Percentiles rank a stretch among this genome's conserved stretches.
These are phyloP conservation scores for Brienomyrus longianalis DNA, from an alignment of 2,113 vertebrate species.

Conservation along the genomic window DNA sequence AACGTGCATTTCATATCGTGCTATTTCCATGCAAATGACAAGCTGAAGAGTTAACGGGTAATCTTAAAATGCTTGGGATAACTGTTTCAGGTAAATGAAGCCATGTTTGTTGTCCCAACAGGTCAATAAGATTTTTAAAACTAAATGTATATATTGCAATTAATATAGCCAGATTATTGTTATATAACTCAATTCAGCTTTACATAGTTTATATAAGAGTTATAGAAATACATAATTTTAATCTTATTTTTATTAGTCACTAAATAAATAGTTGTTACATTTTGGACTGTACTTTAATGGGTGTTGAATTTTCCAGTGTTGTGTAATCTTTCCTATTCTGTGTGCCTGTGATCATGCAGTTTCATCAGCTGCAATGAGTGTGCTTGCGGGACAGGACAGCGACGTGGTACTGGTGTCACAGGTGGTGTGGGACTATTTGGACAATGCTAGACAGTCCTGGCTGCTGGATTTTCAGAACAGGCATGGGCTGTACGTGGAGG, in stretches of 20 bases:
- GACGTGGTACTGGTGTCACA: conserved; percentile 85
- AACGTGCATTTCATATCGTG: not conserved
- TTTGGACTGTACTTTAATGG: not conserved
- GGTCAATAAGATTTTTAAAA: not conserved
- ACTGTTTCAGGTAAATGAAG: not conserved
- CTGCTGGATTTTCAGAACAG: conserved; percentile 84
- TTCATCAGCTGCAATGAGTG: conserved; percentile 71
- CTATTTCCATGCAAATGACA: not conserved
- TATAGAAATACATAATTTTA: not conserved
- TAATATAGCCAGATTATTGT: not conserved
- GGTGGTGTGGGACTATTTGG: conserved; percentile 87
- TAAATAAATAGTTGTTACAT: not conserved
- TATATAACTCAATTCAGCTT: not conserved
- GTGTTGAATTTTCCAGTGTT: not conserved
- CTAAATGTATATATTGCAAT: not conserved
- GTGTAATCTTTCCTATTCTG: not conserved
- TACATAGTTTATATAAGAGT: not conserved
- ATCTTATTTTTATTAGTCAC: not conserved
- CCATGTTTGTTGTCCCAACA: not conserved
- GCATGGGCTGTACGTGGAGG: conserved; percentile 77
- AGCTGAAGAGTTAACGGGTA: not conserved
- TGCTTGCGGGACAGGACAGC: conserved; percentile 74
- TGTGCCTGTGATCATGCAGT: conserved; percentile 53
- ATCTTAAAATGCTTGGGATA: not conserved
- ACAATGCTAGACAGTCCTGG: conserved; percentile 74